Evolutionary conservation across 1,140 invertebrate genomes (phyloP).

Genomic region (Drosophila ogumai): DNA sequence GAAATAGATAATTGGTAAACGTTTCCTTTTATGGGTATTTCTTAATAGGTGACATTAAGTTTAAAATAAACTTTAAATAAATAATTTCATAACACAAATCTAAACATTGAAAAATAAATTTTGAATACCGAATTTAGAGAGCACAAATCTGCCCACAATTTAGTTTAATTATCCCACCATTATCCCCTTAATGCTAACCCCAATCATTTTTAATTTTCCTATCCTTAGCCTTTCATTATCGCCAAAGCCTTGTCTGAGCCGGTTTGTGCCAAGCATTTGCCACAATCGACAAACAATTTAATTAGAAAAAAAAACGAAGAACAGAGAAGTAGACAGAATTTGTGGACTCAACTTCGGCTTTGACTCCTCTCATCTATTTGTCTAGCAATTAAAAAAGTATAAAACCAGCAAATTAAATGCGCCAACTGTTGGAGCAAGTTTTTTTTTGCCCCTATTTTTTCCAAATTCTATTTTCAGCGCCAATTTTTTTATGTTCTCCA

Average conservation of each 20-base stretch:
- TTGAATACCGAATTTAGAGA: too few relatives aligned
- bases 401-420: slow-evolving; percentile 81
- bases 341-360: slow-evolving; percentile 30
- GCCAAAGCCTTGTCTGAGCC: neutral
- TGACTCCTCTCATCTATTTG: slow-evolving; percentile 61
- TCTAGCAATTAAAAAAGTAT: slow-evolving; percentile 81
- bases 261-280: slow-evolving; percentile 54
- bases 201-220: slow-evolving; percentile 23
- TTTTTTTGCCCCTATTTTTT: slow-evolving; percentile 14
- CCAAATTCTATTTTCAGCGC: slow-evolving; percentile 31
- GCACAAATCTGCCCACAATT: too few relatives aligned
- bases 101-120: neutral
- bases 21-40: neutral
- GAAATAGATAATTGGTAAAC: neutral
- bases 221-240: slow-evolving; percentile 29
- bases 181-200: neutral
- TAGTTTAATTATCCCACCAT: neutral
- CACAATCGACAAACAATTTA: slow-evolving; percentile 66
- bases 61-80: neutral
- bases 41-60: neutral
- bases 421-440: slow-evolving; percentile 67
- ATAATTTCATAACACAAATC: neutral
- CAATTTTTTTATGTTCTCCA: slow-evolving; percentile 38
- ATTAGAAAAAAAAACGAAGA: slow-evolving; percentile 20
- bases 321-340: slow-evolving; percentile 12